phyloP scores from a whole-genome alignment of 2,797 vertebrate species.

The Lacerta bilineata region DNA sequence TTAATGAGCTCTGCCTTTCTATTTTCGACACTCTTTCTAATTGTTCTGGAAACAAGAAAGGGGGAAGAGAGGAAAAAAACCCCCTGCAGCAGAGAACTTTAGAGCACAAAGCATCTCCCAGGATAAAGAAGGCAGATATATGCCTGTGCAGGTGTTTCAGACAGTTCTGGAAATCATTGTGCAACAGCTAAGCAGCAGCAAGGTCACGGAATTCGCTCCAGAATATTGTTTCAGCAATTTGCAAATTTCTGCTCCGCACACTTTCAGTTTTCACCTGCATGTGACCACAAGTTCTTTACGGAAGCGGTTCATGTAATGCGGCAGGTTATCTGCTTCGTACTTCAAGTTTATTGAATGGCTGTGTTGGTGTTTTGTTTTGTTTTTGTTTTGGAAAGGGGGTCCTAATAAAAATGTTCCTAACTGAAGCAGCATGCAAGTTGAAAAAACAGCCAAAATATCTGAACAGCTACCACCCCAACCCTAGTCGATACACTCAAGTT shows the following conservation, averaged over 20 bases:
- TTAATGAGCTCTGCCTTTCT: neutral
- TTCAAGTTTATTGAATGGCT: conserved; percentile 7
- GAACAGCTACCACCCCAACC: neutral
- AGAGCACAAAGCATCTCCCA: neutral
- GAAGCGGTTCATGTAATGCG: neutral
- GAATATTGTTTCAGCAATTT: neutral
- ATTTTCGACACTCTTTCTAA: neutral
- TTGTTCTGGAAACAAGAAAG: neutral
- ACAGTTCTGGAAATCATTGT: neutral
- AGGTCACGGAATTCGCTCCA: neutral
- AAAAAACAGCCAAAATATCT: neutral
- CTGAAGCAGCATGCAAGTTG: neutral
- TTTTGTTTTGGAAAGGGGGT: neutral
- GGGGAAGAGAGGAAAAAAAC: too few species aligned
- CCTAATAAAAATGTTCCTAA: neutral
- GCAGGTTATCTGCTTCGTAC: neutral
- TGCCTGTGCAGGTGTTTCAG: neutral
- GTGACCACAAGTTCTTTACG: too few species aligned
- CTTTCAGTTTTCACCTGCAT: neutral
- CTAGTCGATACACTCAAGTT: neutral
- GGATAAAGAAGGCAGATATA: too few species aligned
- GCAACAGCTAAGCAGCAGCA: neutral
- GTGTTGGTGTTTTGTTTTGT: conserved; percentile 28
- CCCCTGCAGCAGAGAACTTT: neutral
- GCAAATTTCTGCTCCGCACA: neutral